Conservation (phyloP, 53 echinoderm and acorn worm species). For the Mesocentrotus franciscanus region DNA sequence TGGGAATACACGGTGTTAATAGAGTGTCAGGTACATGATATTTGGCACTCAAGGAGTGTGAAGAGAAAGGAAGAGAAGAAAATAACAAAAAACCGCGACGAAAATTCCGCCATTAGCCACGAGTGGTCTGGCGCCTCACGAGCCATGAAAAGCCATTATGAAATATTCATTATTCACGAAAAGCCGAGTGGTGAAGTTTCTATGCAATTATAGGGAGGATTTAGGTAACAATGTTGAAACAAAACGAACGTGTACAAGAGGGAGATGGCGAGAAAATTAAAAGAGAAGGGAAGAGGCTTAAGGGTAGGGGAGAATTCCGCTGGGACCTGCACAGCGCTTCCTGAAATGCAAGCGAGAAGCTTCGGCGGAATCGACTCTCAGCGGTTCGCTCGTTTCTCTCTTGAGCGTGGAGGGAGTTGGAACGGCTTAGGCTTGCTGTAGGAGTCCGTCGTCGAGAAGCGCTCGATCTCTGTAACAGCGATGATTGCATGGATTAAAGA, state of each 20-base stretch:
- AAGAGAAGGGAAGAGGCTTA: neutral
- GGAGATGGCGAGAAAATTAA: constrained; percentile 15
- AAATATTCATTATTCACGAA: constrained; percentile 65
- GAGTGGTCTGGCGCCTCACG: constrained; percentile 48
- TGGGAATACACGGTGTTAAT: constrained; percentile 56
- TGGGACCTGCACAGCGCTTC: constrained; percentile 15
- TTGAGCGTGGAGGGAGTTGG: neutral
- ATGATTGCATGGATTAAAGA: constrained; percentile 56
- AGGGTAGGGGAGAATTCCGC: neutral
- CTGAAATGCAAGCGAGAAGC: constrained; percentile 35
- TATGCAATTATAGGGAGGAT: constrained; percentile 47
- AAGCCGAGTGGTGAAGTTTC: neutral
- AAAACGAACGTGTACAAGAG: constrained; percentile 43
- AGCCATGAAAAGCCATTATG: constrained; percentile 55
- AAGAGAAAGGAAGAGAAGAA: neutral
- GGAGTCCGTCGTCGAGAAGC: neutral
- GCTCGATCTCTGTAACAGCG: neutral
- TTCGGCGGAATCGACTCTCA: constrained; percentile 21
- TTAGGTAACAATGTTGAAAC: constrained; percentile 56
- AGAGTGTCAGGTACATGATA: constrained; percentile 35
- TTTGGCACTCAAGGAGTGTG: neutral
- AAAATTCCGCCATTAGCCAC: constrained; percentile 51
- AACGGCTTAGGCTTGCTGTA: neutral
- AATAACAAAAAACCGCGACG: neutral
- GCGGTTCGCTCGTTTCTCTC: constrained; percentile 30